phyloP scores from a whole-genome alignment of 1,140 invertebrate species.

The Pogonus chalceus region DNA sequence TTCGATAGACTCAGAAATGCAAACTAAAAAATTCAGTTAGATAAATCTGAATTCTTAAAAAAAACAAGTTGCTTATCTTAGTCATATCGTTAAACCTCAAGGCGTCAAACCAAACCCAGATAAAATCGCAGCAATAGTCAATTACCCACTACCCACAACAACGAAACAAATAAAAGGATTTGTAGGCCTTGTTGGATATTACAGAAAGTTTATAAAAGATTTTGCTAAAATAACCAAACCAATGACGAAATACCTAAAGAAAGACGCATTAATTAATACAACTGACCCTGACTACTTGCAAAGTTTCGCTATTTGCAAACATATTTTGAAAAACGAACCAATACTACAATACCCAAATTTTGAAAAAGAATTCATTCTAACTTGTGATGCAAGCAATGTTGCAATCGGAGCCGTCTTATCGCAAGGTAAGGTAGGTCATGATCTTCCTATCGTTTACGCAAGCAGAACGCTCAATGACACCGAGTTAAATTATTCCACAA shows the following conservation, averaged over 20 bases:
- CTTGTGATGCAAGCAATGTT: slow-evolving; percentile 19
- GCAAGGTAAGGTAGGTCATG: slow-evolving; percentile 21
- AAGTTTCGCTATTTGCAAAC: too few relatives aligned
- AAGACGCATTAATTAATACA: too few relatives aligned
- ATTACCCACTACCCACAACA: slow-evolving; percentile 19
- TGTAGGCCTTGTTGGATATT: slow-evolving; percentile 12
- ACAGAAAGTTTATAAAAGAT: slow-evolving; percentile 9
- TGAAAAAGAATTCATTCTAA: slow-evolving; percentile 19
- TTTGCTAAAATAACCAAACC: slow-evolving; percentile 11
- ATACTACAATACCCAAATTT: slow-evolving; percentile 24
- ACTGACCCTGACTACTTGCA: too few relatives aligned
- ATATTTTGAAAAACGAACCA: slow-evolving; percentile 12
- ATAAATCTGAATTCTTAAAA: slow-evolving; percentile 15
- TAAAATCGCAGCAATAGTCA: slow-evolving; percentile 15
- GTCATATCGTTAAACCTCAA: slow-evolving; percentile 13
- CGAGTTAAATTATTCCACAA: slow-evolving; percentile 24
- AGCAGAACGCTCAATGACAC: slow-evolving; percentile 18
- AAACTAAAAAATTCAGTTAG: slow-evolving; percentile 21
- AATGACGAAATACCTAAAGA: slow-evolving; percentile 8
- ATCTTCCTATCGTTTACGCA: slow-evolving; percentile 21
- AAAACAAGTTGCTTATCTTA: slow-evolving; percentile 16
- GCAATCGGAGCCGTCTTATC: slow-evolving; percentile 19
- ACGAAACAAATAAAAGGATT: slow-evolving; percentile 17
- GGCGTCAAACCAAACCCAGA: slow-evolving; percentile 17
- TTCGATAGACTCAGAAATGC: slow-evolving; percentile 11